A percentile compares a stretch with the other conserved stretches of the same genome.
phyloP scores from a whole-genome alignment of 2,113 vertebrate genomes.

The Orthonyx spaldingii region DNA sequence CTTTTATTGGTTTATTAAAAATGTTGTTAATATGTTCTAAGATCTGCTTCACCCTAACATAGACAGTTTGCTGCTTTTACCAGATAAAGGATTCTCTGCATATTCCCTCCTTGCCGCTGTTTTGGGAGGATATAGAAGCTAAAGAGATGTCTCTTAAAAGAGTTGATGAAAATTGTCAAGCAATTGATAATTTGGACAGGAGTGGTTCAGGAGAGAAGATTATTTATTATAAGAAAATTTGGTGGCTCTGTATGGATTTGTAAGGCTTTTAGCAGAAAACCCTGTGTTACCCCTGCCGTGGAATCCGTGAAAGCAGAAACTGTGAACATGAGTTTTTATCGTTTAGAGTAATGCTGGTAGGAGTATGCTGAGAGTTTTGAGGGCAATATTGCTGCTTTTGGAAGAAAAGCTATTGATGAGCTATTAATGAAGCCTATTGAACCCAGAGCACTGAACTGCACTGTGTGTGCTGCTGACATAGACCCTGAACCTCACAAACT shows the following conservation, averaged over 20 bases:
- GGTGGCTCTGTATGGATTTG: background rate
- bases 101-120: background rate
- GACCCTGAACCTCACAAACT: background rate
- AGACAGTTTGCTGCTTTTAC: background rate
- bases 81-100: background rate
- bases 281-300: background rate
- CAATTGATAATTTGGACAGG: background rate
- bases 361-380: background rate
- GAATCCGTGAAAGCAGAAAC: background rate
- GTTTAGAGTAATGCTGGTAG: background rate
- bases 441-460: background rate
- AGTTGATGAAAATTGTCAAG: background rate
- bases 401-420: background rate
- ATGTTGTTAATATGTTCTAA: background rate
- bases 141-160: background rate
- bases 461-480: background rate
- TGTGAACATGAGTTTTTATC: accelerated
- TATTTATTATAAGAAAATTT: background rate
- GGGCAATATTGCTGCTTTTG: background rate
- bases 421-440: background rate
- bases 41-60: background rate
- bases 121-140: background rate
- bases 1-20: background rate
- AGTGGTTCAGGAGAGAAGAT: background rate
- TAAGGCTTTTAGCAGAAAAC: background rate